Evolutionary conservation across 2,113 vertebrate genomes (phyloP).

Genomic region (Bambusicola thoracicus): DNA sequence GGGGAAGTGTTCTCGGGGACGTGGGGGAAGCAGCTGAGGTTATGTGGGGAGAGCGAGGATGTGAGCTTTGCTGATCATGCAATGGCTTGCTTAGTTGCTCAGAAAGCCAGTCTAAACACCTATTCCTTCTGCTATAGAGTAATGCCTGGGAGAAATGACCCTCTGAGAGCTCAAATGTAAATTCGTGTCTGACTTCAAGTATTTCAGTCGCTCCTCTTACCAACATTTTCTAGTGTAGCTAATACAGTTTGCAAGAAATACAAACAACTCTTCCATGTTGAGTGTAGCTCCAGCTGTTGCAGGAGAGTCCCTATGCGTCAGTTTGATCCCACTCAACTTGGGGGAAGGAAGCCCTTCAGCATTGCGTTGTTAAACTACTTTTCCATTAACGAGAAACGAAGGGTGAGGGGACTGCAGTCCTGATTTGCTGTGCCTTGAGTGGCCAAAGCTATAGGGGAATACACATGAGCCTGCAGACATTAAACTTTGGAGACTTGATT

Average conservation of each 20-base stretch:
- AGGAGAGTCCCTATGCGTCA: not conserved
- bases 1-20: not conserved
- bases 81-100: not conserved
- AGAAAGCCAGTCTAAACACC: not conserved
- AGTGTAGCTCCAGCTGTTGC: constrained; percentile 8
- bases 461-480: not conserved
- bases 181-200: not conserved
- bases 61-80: not conserved
- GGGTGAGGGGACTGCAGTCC: not conserved
- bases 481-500: not conserved
- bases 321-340: not conserved
- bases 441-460: not conserved
- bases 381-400: not conserved
- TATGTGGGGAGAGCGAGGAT: not conserved
- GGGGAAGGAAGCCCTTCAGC: not conserved
- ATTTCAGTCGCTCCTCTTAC: not conserved
- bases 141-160: not conserved
- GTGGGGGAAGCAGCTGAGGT: not conserved
- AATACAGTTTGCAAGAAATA: constrained; percentile 3
- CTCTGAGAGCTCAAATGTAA: not conserved
- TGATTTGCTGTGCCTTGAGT: not conserved
- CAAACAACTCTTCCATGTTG: not conserved
- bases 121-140: not conserved
- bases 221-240: not conserved
- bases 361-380: not conserved